Conservation (phyloP, 2,113 vertebrate genomes). For the Hirundichthys speculiger region DNA sequence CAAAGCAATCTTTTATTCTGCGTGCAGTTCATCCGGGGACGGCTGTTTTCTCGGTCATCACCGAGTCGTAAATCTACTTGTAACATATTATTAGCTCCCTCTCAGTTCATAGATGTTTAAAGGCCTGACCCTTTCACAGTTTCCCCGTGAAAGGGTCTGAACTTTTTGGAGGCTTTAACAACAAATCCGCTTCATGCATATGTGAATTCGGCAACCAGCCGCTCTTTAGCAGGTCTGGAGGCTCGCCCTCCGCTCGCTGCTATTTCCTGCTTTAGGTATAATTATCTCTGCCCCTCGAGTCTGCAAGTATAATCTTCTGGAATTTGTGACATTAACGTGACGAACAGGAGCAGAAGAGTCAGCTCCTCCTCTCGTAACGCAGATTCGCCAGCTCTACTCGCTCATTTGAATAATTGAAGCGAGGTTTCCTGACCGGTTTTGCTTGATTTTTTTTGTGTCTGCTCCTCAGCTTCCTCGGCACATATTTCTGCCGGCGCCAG, state of each 20-base stretch:
- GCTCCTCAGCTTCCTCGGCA: too few relatives aligned
- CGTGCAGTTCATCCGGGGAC: slow-evolving; percentile 14
- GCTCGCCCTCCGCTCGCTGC: slow-evolving; percentile 51
- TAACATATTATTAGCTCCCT: slow-evolving; percentile 5
- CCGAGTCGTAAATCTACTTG: slow-evolving; percentile 29
- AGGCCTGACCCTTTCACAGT: slow-evolving; percentile 14
- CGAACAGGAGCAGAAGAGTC: neutral
- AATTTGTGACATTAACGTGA: slow-evolving; percentile 65
- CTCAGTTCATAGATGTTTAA: slow-evolving; percentile 31
- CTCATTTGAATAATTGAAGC: too few relatives aligned
- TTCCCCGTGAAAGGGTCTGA: slow-evolving; percentile 1
- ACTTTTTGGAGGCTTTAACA: slow-evolving; percentile 28
- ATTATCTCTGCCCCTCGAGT: slow-evolving; percentile 66
- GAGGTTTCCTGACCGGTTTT: too few relatives aligned
- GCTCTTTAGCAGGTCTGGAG: slow-evolving; percentile 50
- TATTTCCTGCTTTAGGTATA: slow-evolving; percentile 73
- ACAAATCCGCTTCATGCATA: slow-evolving; percentile 26
- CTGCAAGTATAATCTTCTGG: slow-evolving; percentile 54
- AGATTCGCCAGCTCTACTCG: too few relatives aligned
- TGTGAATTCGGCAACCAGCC: slow-evolving; percentile 41
- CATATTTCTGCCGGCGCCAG: too few relatives aligned
- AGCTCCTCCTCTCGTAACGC: neutral
- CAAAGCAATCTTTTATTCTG: slow-evolving; percentile 15
- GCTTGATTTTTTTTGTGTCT: too few relatives aligned
- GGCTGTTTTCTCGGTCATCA: slow-evolving; percentile 2